Evolutionary conservation across 2,797 vertebrate species (phyloP).

Genomic region (Astyanax mexicanus): DNA sequence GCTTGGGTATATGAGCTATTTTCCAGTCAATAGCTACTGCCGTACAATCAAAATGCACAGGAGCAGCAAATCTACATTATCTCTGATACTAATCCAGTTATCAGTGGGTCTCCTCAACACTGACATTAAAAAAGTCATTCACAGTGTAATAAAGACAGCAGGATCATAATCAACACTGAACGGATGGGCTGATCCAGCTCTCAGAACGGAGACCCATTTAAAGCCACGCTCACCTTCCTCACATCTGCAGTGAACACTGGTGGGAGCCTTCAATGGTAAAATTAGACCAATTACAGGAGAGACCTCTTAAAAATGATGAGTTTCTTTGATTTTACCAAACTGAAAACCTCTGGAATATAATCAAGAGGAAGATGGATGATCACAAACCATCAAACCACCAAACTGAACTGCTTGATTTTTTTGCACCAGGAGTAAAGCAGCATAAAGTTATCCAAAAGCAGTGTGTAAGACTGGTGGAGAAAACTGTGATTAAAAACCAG

Average conservation of each 20-base stretch:
- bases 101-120: constrained; percentile 61
- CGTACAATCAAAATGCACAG: constrained; percentile 67
- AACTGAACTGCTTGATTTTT: no score
- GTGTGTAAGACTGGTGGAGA: no score
- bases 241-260: constrained; percentile 38
- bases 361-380: no score
- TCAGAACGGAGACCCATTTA: constrained; percentile 44
- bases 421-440: no score
- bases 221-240: constrained; percentile 46
- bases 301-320: no score
- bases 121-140: constrained; percentile 68
- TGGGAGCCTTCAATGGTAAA: constrained; percentile 10
- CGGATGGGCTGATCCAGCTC: constrained; percentile 57
- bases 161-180: constrained; percentile 65
- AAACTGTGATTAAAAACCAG: no score
- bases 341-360: no score
- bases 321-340: no score
- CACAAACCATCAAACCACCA: no score
- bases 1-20: constrained; percentile 59
- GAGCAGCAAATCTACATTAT: constrained; percentile 69
- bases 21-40: constrained; percentile 58
- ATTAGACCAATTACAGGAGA: constrained; percentile 5
- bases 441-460: no score
- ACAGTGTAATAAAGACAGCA: constrained; percentile 61
- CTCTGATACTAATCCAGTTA: constrained; percentile 65